A percentile compares a stretch with the other conserved stretches of the same genome.
Conservation (phyloP, 1,140 invertebrate species). For the Lycorma delicatula region DNA sequence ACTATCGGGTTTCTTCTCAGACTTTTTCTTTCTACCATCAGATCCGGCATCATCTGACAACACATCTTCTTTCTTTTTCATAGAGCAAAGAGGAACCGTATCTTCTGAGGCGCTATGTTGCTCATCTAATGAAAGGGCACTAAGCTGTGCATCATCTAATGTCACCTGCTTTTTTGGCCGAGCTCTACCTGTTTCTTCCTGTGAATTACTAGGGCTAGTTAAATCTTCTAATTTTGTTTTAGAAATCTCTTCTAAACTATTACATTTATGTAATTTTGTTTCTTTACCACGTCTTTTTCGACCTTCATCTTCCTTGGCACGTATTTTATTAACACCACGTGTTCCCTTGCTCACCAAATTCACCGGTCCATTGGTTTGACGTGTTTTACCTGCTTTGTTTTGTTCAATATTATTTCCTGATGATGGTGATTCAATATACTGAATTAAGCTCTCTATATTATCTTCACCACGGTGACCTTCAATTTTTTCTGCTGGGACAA, state of each 20-base stretch:
- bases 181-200: not conserved
- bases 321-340: conserved; percentile 6
- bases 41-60: not conserved
- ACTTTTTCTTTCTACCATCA: not conserved
- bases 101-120: too few relatives aligned
- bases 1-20: not conserved
- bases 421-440: conserved; percentile 42
- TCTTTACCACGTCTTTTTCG: conserved; percentile 10
- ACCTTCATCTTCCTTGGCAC: conserved; percentile 13
- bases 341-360: too few relatives aligned
- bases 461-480: conserved; percentile 54
- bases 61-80: not conserved
- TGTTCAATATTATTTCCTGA: not conserved
- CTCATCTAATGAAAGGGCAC: too few relatives aligned
- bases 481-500: conserved; percentile 52
- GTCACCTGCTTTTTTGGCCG: conserved; percentile 37
- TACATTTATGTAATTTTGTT: conserved; percentile 20
- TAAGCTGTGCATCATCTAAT: conserved; percentile 25
- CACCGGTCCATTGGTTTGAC: not conserved
- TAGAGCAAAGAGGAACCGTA: not conserved
- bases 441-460: conserved; percentile 45
- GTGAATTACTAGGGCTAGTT: conserved; percentile 31
- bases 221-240: conserved; percentile 58
- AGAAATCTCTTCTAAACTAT: conserved; percentile 54
- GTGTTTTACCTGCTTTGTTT: conserved; percentile 2